Evolutionary conservation across 2,797 vertebrate species (phyloP), one percentile per base, ranked within the genome.

Genomic region (Lagorchestes hirsutus): DNA sequence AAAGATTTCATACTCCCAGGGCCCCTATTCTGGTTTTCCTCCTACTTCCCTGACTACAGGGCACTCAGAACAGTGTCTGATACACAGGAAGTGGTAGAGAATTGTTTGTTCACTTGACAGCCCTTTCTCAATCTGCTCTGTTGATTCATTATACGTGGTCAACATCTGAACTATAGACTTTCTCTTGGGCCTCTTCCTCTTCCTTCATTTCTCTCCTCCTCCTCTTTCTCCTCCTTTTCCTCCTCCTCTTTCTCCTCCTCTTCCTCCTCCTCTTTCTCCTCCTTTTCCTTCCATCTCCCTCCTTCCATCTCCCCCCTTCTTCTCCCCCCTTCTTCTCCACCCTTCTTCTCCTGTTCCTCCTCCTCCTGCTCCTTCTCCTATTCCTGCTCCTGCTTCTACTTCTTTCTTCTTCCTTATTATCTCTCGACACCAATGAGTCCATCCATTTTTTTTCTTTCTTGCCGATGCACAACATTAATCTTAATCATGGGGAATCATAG

Each of bases 251-350:
- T 8, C 0, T 29, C 9, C 2, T 29, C 57, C 0, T 13, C 29
- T 0, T 58, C 2, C 1, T 58, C 1, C 2, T 59, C 0, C 28
- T 59, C 0, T 2, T 12, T 2, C 27, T 18, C 5, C 1, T 18
- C 34, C 1, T 22, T 5, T 5, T 40, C 14, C 4, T 3, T n/a
- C n/a, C n/a, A n/a, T n/a, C n/a, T n/a, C n/a, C 2, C 8, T 31
- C 58, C 4, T 4, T 58, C 8, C 62, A 4, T 46, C 46, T 46
- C 46, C 8, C 5, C 27, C 50, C 57, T 29, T 28, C 57, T 59
- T 3, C 5, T 58, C 8, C 16, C n/a, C n/a, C 27, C 29, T 28
- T 12, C 12, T 18, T 46, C 46, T 46, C 46, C 8, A 5, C 27
- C 50, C 57, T 29, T 28, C 57, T 59, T 3, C 5, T 58, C 8